phyloP scores from a whole-genome alignment of 2,113 vertebrate genomes.

The Pedetes capensis region DNA sequence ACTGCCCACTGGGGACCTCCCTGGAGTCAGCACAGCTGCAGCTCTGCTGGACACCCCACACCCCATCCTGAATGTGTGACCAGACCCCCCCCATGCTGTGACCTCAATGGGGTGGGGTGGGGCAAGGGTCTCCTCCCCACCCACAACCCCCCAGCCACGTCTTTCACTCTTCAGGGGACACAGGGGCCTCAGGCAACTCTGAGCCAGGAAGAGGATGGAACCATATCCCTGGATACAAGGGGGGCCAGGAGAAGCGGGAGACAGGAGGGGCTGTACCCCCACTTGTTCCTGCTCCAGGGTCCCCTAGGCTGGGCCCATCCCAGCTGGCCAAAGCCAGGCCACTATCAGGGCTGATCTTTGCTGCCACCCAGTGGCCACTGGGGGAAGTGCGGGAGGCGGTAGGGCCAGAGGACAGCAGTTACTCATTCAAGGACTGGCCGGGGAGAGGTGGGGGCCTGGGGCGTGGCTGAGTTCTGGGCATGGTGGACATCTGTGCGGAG shows the following conservation, averaged over 20 bases:
- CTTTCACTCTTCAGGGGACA: not conserved
- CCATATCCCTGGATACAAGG: not conserved
- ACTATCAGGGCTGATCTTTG: slow-evolving; percentile 40
- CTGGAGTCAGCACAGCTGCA: no score
- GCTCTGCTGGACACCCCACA: no score
- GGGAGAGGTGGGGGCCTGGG: not conserved
- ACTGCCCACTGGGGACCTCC: no score
- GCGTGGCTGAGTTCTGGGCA: not conserved
- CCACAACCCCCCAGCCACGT: not conserved
- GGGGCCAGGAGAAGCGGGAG: no score
- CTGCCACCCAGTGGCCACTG: slow-evolving; percentile 58
- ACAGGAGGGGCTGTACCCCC: no score
- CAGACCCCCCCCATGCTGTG: not conserved
- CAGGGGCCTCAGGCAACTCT: not conserved
- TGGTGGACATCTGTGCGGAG: no score
- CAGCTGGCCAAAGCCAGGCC: fast-evolving
- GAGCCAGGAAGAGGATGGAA: not conserved
- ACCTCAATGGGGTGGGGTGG: not conserved
- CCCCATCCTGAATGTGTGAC: not conserved
- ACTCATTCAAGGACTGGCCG: no score
- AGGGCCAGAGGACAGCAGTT: no score
- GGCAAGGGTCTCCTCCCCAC: not conserved
- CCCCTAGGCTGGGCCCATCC: not conserved
- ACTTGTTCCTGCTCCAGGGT: no score
- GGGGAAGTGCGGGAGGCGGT: no score